A percentile compares a stretch with the other conserved stretches of the same genome.
These are phyloP conservation scores for Zelleria hepariella DNA, from an alignment of 2,888 invertebrate genomes.

Conservation along the genomic window DNA sequence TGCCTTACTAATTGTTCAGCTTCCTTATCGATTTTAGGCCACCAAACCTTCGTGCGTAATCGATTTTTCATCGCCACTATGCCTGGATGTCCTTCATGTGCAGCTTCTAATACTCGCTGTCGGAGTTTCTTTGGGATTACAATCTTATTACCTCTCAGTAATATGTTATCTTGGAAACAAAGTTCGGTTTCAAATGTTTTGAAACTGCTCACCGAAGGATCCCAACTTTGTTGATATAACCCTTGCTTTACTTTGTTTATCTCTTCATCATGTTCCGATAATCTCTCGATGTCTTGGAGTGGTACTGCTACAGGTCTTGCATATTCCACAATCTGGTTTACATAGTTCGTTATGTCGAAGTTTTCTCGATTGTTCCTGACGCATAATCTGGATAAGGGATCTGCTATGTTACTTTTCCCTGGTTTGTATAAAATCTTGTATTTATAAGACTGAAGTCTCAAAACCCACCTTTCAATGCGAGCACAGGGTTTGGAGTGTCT, in stretches of 20 bases:
- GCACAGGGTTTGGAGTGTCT: constrained; percentile 20
- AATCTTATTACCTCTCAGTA: constrained; percentile 7
- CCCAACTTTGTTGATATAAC: constrained; percentile 8
- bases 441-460: constrained; percentile 17
- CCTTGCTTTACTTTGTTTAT: neutral
- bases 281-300: neutral
- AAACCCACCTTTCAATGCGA: constrained; percentile 22
- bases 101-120: constrained; percentile 13
- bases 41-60: constrained; percentile 16
- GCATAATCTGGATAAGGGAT: constrained; percentile 19
- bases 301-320: neutral
- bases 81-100: constrained; percentile 25
- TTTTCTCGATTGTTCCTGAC: neutral
- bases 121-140: constrained; percentile 5
- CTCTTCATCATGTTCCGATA: neutral
- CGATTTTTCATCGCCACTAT: constrained; percentile 29
- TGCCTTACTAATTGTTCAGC: neutral
- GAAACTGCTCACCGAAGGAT: constrained; percentile 6
- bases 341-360: neutral
- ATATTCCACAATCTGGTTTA: neutral
- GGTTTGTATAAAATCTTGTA: constrained; percentile 19
- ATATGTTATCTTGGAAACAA: constrained; percentile 19
- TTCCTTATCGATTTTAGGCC: constrained; percentile 7
- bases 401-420: constrained; percentile 20
- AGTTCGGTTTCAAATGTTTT: constrained; percentile 22